Evolutionary conservation across 2,888 invertebrate species (phyloP), one percentile per base, ranked within the genome.

Genomic region (Hydrotaea cyrtoneurina): DNA sequence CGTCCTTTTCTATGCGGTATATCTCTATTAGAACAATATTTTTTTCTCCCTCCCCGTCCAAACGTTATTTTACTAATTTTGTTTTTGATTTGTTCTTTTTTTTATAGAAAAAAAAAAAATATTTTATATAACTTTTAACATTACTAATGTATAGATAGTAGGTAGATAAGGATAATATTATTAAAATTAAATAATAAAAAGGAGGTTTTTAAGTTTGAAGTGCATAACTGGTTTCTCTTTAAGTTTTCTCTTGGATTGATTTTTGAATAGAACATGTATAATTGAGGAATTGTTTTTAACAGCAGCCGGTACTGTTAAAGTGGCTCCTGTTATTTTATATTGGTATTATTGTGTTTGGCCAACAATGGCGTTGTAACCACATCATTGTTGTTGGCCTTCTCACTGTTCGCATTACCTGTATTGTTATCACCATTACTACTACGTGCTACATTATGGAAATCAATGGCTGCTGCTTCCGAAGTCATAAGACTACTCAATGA

Each of bases 401-500:
- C 88, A 10, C 87, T 89, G 74, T 88, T 88, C 11, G 88, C 88
- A 39, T 87, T 87, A 77, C 87, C 88, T 43, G 69, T 23, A 66
- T 88, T 89, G 11, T 87, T 86, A 66, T 90, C 89, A 23, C 78
- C 86, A 69, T 79, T 79, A 7, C 46, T 39, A 15, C 69, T 39
- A 13, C 39, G 15, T 23, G 21, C 46, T 17, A 17, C 13, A 13
- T 36, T 21, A 75, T 43, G 53, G 39, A 72, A 80, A 43, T 82
- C 83, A 19, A 71, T 26, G 69, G 86, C 82, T 36, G 80, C 88
- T 4, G 88, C 88, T 85, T 91, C 91, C 53, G 90, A 91, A 39
- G 90, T 88, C 55, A 90, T 87, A 69, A 90, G 87, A 86, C 91
- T 91, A 80, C 89, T 91, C 36, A 91, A 82, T 13, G 91, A 91